Evolutionary conservation across 2,113 vertebrate genomes (phyloP).

Genomic region (Mobula birostris): DNA sequence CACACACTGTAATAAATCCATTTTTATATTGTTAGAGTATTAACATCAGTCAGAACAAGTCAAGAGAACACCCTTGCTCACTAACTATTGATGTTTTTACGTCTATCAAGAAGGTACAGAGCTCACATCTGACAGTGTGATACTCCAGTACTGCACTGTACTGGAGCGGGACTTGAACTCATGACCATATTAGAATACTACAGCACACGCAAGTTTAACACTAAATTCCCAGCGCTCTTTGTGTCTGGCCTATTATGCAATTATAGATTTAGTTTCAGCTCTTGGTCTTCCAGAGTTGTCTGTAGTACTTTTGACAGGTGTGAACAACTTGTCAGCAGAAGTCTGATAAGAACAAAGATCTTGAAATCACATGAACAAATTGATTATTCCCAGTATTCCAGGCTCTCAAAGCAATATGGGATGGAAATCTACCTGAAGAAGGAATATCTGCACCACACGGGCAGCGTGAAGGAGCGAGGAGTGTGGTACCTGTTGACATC

Average conservation of each 20-base stretch:
- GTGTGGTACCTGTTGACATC: slow-evolving; percentile 70
- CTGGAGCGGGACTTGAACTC: too few species aligned
- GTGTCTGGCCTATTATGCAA: not conserved
- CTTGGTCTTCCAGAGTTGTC: too few species aligned
- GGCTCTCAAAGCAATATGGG: slow-evolving; percentile 81
- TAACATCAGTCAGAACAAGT: not conserved
- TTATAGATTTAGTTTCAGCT: too few species aligned
- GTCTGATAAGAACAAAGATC: not conserved
- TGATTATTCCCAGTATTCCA: slow-evolving; percentile 65
- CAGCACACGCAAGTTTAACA: not conserved
- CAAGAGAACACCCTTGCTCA: not conserved
- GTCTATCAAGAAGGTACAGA: too few species aligned
- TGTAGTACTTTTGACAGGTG: not conserved
- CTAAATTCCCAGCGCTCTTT: not conserved
- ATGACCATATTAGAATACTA: too few species aligned
- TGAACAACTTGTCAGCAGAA: not conserved
- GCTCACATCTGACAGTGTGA: too few species aligned
- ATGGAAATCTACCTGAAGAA: slow-evolving; percentile 85
- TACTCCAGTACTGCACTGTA: too few species aligned
- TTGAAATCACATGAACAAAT: not conserved
- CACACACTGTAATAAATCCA: not conserved
- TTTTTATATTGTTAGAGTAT: not conserved
- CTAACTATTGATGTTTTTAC: not conserved
- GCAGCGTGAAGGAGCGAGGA: slow-evolving; percentile 80
- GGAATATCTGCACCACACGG: slow-evolving; percentile 79